phyloP scores from a whole-genome alignment of 2,888 invertebrate species.

The Nemurella pictetii region DNA sequence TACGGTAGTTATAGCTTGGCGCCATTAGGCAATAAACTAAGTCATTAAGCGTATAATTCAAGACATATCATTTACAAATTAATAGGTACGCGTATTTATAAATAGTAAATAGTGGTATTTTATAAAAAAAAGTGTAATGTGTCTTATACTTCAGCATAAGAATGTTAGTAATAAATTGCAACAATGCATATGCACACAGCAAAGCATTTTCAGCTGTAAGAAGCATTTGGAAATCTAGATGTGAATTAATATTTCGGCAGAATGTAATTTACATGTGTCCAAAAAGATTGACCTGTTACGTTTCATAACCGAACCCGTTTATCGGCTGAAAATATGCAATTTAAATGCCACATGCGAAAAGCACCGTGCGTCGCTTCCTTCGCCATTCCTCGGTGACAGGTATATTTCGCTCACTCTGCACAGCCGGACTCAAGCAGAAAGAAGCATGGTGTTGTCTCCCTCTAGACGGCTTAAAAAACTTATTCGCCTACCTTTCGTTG shows the following conservation, averaged over 20 bases:
- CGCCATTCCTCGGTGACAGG: not conserved
- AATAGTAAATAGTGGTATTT: not conserved
- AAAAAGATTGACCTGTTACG: not conserved
- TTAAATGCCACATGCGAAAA: constrained; percentile 21
- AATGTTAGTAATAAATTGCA: constrained; percentile 13
- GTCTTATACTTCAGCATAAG: not conserved
- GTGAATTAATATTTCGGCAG: not conserved
- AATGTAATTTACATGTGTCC: not conserved
- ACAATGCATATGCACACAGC: not conserved
- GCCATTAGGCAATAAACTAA: not conserved
- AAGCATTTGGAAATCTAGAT: not conserved
- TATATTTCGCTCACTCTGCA: constrained; percentile 2
- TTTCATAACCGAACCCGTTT: not conserved
- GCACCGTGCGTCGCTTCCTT: not conserved
- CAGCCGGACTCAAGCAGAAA: not conserved
- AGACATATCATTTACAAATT: not conserved
- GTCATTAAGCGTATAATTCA: not conserved
- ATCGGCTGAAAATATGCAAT: not conserved
- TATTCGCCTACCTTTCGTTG: not conserved
- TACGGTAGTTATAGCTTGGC: not conserved
- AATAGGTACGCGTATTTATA: too few relatives aligned
- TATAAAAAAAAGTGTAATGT: not conserved
- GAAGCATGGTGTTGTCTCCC: not conserved
- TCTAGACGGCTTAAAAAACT: not conserved
- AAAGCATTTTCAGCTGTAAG: not conserved